Base-by-base conservation (phyloP, 2,888 invertebrate genomes). In the Xestobium rufovillosum region DNA sequence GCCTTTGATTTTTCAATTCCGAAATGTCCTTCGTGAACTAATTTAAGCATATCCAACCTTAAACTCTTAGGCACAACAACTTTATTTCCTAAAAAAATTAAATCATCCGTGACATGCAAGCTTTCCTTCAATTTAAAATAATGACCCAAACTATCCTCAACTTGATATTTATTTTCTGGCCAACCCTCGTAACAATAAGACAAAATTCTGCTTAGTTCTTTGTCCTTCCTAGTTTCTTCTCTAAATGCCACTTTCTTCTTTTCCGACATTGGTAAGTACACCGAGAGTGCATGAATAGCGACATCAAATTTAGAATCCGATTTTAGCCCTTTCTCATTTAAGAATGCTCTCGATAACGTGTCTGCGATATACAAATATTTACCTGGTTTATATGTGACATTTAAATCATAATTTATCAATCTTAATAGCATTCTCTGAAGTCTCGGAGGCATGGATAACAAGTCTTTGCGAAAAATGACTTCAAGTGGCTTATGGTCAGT, bases 401-500 rank as follows among this genome's bases (percentile, higher is more conserved):
- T 44, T 3, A 54, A 37, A 34, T 52, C 42, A 41, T 53, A 57
- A n/a, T 39, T 44, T 27, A 52, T 39, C 13, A 59, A 33, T 34
- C 43, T 48, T 16, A 56, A 40, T 9, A 49, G 34, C 46, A 57
- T 55, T 40, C 52, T 42, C 39, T 56, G 56, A 23, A 59, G 38
- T 26, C 55, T 32, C 3, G 47, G 38, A 6, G 54, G 49, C 11
- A 47, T 40, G 17, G 44, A 35, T 27, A 39, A 36, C 4, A 54
- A 40, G 31, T 45, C 34, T 41, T 52, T 53, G 38, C 47, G 46
- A 40, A 56, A 52, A 31, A 59, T 48, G n/a, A 48, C 8, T 28
- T 49, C 55, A 9, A 60, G 37, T 0, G 54, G 58, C 34, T 56
- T 56, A 31, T 61, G 57, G 39, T 61, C 57, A 14, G 44, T 50